phyloP scores from a whole-genome alignment of 2,113 vertebrate genomes.

The Paramormyrops kingsleyae region DNA sequence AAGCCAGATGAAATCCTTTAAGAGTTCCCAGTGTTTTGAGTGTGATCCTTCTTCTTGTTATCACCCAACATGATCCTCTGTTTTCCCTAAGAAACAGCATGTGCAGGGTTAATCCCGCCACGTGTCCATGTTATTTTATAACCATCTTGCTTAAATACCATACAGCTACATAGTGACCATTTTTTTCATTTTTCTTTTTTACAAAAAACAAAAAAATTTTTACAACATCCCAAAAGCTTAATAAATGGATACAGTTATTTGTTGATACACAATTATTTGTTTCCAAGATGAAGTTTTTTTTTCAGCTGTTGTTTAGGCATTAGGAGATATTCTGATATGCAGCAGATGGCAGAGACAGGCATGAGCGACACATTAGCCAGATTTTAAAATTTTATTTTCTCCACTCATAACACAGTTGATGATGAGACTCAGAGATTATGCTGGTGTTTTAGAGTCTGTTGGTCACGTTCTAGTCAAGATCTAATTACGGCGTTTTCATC shows the following conservation, averaged over 20 bases:
- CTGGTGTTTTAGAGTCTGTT: background rate
- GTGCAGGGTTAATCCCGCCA: background rate
- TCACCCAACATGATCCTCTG: background rate
- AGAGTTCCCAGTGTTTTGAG: background rate
- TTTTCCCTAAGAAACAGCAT: background rate
- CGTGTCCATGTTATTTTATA: background rate
- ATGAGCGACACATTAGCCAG: slow-evolving; percentile 13
- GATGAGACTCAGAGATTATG: background rate
- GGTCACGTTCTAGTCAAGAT: background rate
- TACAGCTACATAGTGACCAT: background rate
- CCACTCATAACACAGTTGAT: background rate
- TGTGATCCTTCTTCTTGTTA: background rate
- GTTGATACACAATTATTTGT: slow-evolving; percentile 14
- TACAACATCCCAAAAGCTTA: background rate
- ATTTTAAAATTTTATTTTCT: slow-evolving; percentile 15
- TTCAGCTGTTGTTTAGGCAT: slow-evolving; percentile 17
- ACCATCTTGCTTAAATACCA: background rate
- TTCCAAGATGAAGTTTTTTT: slow-evolving; percentile 5
- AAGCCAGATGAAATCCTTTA: slow-evolving; percentile 13
- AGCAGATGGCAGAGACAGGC: slow-evolving; percentile 20
- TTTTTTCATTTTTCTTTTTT: background rate
- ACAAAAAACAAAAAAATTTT: background rate
- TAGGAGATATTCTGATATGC: slow-evolving; percentile 21
- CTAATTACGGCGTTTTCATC: background rate
- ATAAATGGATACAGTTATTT: slow-evolving; percentile 5